Evolutionary conservation across 2,113 vertebrate species (phyloP).

Genomic region (Mola mola): DNA sequence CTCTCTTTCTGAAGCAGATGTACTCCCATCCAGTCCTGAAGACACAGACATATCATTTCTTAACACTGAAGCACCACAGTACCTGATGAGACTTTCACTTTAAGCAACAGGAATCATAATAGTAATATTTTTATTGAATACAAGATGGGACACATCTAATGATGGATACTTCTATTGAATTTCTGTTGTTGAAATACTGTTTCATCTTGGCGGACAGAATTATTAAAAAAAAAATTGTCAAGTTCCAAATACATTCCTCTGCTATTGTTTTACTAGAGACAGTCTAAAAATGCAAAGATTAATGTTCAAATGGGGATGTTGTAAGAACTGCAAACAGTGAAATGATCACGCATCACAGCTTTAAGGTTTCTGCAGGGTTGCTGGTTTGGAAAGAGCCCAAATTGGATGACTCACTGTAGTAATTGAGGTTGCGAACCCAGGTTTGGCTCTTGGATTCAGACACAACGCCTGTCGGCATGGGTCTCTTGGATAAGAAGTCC

Average conservation of each 20-base stretch:
- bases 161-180: background rate
- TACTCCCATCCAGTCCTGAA: conserved; percentile 95
- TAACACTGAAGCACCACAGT: background rate
- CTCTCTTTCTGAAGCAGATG: conserved; percentile 94
- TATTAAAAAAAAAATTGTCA: too few species aligned
- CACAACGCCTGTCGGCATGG: conserved; percentile 81
- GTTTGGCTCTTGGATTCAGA: conserved; percentile 83
- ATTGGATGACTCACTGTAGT: conserved; percentile 90
- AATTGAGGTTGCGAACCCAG: conserved; percentile 94
- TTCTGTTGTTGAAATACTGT: background rate
- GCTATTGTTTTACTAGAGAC: too few species aligned
- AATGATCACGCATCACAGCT: too few species aligned
- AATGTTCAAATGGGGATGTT: too few species aligned
- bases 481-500: conserved; percentile 92
- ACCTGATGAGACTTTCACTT: background rate
- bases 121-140: conserved; percentile 1
- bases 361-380: conserved; percentile 10
- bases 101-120: background rate
- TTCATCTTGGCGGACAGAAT: conserved; percentile 6
- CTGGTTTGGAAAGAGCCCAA: conserved; percentile 19
- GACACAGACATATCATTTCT: conserved; percentile 21
- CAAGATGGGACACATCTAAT: background rate
- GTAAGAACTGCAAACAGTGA: too few species aligned
- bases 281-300: too few species aligned
- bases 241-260: too few species aligned